Percentiles rank a stretch among this genome's conserved stretches.
Evolutionary conservation across 2,797 vertebrate genomes (phyloP).

Genomic region (Sciurus vulgaris): DNA sequence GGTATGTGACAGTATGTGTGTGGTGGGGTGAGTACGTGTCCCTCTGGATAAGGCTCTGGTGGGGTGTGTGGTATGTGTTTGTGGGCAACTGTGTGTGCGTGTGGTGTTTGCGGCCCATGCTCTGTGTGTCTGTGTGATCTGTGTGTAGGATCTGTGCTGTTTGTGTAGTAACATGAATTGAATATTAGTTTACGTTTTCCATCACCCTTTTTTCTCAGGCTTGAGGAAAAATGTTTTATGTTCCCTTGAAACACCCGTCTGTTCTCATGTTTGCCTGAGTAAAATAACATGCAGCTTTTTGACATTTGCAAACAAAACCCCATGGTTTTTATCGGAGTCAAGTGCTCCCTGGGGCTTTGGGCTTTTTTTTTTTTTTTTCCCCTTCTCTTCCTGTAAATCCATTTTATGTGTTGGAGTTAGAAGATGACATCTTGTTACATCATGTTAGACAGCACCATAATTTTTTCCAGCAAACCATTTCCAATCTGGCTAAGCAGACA

Average conservation of each 20-base stretch:
- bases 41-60: not conserved
- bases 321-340: constrained; percentile 84
- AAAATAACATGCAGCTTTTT: constrained; percentile 82
- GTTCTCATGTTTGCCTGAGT: constrained; percentile 80
- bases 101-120: not conserved
- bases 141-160: not conserved
- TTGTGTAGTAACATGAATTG: not conserved
- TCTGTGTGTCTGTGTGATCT: not conserved
- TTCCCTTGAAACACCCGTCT: constrained; percentile 65
- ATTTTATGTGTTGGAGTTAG: constrained; percentile 87
- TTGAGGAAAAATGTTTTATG: constrained; percentile 52
- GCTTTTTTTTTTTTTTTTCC: constrained; percentile 26
- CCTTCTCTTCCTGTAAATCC: constrained; percentile 87
- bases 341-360: constrained; percentile 85
- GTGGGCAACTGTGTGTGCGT: not conserved
- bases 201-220: constrained; percentile 16
- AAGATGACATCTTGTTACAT: constrained; percentile 89
- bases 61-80: not conserved
- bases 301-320: constrained; percentile 76
- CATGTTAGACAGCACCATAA: constrained; percentile 85
- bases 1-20: not conserved
- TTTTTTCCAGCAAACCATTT: constrained; percentile 86
- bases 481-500: constrained; percentile 84
- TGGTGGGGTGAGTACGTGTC: not conserved
- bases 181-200: not conserved